Evolutionary conservation across 2,888 invertebrate species (phyloP), one percentile per base, ranked within the genome.

Genomic region (Osmoderma eremita): DNA sequence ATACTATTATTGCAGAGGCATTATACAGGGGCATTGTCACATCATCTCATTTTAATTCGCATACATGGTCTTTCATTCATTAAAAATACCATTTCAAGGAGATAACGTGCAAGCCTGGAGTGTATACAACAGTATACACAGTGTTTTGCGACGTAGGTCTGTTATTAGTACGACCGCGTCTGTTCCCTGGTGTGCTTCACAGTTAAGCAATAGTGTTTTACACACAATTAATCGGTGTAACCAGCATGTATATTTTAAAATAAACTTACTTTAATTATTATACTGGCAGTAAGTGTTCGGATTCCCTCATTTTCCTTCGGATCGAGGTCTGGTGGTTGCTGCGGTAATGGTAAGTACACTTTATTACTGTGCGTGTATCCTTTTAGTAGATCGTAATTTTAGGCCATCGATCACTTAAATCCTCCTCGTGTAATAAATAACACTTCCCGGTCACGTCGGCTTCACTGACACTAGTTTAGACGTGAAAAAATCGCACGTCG

Each of bases 101-200:
- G 45, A 30, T 48, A 30, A 30, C 18, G 30, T 30, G 30, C 30
- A 30, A 30, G 10, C 30, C 30, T 10, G 30, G 10, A 30, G 30
- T 6, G 30, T 30, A 30, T n/a, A n/a, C n/a, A 41, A 22, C 2
- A 20, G 39, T 18, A 4, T 45, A 38, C 38, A 24, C 38, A 1
- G 8, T 41, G 41, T 41, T 56, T n/a, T 13, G 64, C 18, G 49
- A 56, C 65, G 58, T 65, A 65, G 13, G 65, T 65, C 65, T 48
- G 48, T 38, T 42, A 65, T 65, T 65, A 65, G 58, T 65, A 39
- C 65, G 24, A 22, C 20, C 41, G 65, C 51, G 51, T 22, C 41
- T 63, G 51, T 51, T 22, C 41, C 13, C 22, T 45, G 58, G 45
- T 61, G 42, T 45, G 45, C 45, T 45, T 61, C 58, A 58, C 56